A percentile compares a stretch with the other conserved stretches of the same genome.
Evolutionary conservation across 2,113 vertebrate genomes (phyloP).

Genomic region (Micronisus gabar): DNA sequence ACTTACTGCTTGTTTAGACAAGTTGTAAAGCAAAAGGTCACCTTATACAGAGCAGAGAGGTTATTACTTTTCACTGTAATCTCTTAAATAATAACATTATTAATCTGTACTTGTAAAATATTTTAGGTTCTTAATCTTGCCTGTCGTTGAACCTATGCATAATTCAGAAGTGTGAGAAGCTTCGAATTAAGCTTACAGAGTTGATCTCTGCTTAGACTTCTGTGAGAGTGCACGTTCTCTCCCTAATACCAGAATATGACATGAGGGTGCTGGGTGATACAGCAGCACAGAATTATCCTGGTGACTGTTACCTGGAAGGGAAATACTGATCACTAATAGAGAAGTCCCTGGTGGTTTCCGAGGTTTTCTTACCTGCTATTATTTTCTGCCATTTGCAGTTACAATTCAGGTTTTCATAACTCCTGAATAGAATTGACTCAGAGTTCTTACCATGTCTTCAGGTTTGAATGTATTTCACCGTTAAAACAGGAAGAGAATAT

Average conservation of each 20-base stretch:
- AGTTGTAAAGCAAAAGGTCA: background rate
- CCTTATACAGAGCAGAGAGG: background rate
- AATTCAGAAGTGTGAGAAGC: background rate
- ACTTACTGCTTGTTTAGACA: background rate
- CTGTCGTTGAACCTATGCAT: background rate
- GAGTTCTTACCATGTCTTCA: background rate
- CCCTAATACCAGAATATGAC: background rate
- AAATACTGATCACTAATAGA: background rate
- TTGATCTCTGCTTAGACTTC: background rate
- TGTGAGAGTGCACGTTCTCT: background rate
- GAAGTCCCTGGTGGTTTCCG: background rate
- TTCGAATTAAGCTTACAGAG: background rate
- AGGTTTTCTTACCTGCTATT: background rate
- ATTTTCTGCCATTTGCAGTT: background rate
- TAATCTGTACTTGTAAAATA: background rate
- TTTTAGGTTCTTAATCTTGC: background rate
- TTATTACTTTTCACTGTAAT: background rate
- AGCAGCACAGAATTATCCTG: background rate
- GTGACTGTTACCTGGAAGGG: background rate
- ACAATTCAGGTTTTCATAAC: background rate
- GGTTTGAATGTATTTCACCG: background rate
- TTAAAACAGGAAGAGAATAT: background rate
- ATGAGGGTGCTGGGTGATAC: background rate
- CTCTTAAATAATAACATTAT: background rate
- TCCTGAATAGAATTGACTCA: background rate